These are phyloP conservation scores for Scaptomyza cyrtandrae DNA, from an alignment of 2,888 invertebrate species.

Conservation along the genomic window DNA sequence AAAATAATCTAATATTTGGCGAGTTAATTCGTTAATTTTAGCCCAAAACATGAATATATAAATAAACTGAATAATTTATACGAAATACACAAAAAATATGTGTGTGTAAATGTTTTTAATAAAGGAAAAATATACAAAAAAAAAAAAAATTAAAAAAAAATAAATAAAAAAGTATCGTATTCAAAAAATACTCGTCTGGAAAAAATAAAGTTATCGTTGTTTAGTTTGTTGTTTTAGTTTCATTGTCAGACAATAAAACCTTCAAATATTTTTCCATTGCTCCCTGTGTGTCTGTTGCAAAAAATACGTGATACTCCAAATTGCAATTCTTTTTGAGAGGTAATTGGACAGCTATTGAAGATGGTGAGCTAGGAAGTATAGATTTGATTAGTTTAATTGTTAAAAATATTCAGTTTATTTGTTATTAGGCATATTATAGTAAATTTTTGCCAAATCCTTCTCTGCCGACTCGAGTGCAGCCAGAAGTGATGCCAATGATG, in stretches of 20 bases:
- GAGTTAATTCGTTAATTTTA: constrained; percentile 39
- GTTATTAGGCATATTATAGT: neutral
- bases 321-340: too few species aligned
- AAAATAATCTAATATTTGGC: constrained; percentile 28
- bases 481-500: constrained; percentile 13
- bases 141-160: neutral
- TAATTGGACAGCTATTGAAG: neutral
- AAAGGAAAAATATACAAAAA: constrained; percentile 1
- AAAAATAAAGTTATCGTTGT: neutral
- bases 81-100: constrained; percentile 17
- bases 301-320: neutral
- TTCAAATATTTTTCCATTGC: neutral
- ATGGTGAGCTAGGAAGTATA: constrained; percentile 16
- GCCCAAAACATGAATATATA: constrained; percentile 32
- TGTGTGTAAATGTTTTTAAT: constrained; percentile 37
- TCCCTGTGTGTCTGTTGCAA: neutral
- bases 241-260: neutral
- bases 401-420: neutral
- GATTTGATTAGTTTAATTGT: too few species aligned
- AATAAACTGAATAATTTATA: constrained; percentile 44
- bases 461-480: constrained; percentile 23
- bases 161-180: constrained; percentile 5
- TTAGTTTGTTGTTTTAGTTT: too few species aligned
- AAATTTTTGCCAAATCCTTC: neutral
- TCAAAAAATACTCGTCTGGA: neutral